Evolutionary conservation across 2,113 vertebrate species (phyloP), one percentile per base, ranked within the genome.

Genomic region (mouse (Mus musculus)): DNA sequence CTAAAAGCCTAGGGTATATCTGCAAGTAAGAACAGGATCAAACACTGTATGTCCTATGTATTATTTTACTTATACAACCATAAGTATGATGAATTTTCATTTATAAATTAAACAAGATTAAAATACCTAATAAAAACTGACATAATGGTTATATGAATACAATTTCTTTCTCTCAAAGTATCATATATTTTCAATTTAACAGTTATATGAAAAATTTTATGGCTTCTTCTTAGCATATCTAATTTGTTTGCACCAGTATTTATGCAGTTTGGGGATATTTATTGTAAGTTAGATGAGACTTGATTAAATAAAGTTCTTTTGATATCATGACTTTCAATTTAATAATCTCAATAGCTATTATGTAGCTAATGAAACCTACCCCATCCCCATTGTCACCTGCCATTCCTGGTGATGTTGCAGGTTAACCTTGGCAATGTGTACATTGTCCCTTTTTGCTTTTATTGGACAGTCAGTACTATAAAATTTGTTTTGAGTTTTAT

Each of bases 381-480:
- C 88, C 73, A 63, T 49, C 20, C 56, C 26, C 63, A 17, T 19
- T 71, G 33, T 72, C n/a, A 49, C 1, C 89, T 59, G 88, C 39
- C 0, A 7, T 80, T 87, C 10, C 2, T 11, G 82, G 30, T 61
- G 65, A 90, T 77, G 71, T 67, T 87, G 63, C 88, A 59, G 5
- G 49, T 56, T 95, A 78, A 73, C 42, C 1, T 12, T 0, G 0
- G 30, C 46, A 93, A 87, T 61, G 1, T 87, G 95, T 94, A 97
- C 73, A 67, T 97, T 97, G 76, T 90, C 56, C 59, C 77, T n/a
- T 73, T 8, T 95, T 93, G 71, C 67, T 89, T 96, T 89, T 65
- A 49, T 97, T 99, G 98, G 98, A 99, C 98, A 99, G 98, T 98
- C 97, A 95, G 28, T 98, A 93, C 98, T 98, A 98, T 98, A 88